A percentile compares a stretch with the other conserved stretches of the same genome.
These are phyloP conservation scores for Seriola quinqueradiata DNA, from an alignment of 2,113 vertebrate species.

Conservation along the genomic window DNA sequence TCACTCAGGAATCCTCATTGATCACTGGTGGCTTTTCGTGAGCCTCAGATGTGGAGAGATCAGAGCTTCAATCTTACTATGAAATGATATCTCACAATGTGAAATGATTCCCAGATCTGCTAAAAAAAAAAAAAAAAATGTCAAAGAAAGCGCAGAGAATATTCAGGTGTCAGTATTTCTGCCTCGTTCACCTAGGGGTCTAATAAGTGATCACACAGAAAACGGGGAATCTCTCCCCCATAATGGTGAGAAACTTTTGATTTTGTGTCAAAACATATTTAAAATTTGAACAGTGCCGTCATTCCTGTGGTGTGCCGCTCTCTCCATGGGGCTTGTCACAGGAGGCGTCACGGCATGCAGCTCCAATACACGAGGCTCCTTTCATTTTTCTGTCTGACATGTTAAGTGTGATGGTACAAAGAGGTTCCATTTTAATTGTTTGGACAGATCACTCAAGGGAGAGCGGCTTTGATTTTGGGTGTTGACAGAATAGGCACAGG, in stretches of 20 bases:
- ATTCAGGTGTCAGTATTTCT: slow-evolving; percentile 80
- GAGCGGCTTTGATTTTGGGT: slow-evolving; percentile 79
- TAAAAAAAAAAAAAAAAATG: slow-evolving; percentile 56
- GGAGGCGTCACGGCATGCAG: slow-evolving; percentile 68
- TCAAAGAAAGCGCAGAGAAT: slow-evolving; percentile 78
- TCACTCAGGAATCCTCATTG: slow-evolving; percentile 76
- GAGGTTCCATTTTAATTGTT: slow-evolving; percentile 85
- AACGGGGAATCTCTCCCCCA: slow-evolving; percentile 69
- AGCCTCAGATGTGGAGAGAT: slow-evolving; percentile 77
- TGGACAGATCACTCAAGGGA: slow-evolving; percentile 84
- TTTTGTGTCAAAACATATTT: slow-evolving; percentile 87
- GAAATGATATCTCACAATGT: slow-evolving; percentile 74
- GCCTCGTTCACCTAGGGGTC: slow-evolving; percentile 77
- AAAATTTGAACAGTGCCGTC: slow-evolving; percentile 83
- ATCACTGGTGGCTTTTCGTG: slow-evolving; percentile 73
- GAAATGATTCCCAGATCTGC: slow-evolving; percentile 75
- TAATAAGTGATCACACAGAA: slow-evolving; percentile 81
- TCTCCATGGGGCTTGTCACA: slow-evolving; percentile 81
- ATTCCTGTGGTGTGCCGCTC: slow-evolving; percentile 69
- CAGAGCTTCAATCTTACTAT: slow-evolving; percentile 72
- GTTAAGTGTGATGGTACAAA: slow-evolving; percentile 83
- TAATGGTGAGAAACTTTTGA: slow-evolving; percentile 83
- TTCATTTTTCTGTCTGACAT: slow-evolving; percentile 81
- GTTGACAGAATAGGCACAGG: slow-evolving; percentile 86
- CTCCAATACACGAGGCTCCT: slow-evolving; percentile 72